Base-by-base conservation (phyloP, 2,888 invertebrate species). In the Lithophane ornitopus region DNA sequence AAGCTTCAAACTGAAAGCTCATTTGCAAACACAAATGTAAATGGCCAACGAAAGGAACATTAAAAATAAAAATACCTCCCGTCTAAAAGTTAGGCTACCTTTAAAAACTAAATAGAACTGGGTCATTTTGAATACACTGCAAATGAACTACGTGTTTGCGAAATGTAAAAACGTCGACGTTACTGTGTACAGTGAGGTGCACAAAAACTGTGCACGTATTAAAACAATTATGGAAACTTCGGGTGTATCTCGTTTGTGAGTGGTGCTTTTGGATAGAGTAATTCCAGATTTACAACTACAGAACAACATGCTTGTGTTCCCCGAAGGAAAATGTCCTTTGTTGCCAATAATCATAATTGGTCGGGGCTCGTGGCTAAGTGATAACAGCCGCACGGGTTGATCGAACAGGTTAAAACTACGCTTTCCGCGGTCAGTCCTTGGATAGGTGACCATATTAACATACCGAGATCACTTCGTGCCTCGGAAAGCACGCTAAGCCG, bases 41-140 rank as follows among this genome's bases (percentile, higher is more conserved):
- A 77, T 81, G 63, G 68, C 78, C 62, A 70, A 67, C 80, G 74
- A 74, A 81, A 75, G 46, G 61, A 70, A 65, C 73, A 81, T 82
- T 68, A 78, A 82, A 84, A 85, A 78, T 54, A 85, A 85, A 78
- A 85, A 76, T 74, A 74, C 69, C 44, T 41, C 59, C 54, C 70
- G 70, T 74, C 82, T 84, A 69, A 80, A 81, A 82, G 84, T 82
- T 81, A 69, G 78, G 66, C 66, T 71, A 85, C 82, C 80, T 86
- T 81, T 83, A 87, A 88, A 87, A 87, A 86, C 81, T 80, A 89
- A 90, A 90, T 86, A 88, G 85, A 92, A 91, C 88, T 89, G 80
- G 90, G 90, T 89, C 90, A 86, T 84, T 86, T 82, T 91, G 91
- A 91, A 92, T 91, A 87, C 90, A 85, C 79, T 86, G 88, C 87